Conservation (phyloP, 2,113 vertebrate species). For the Neofelis nebulosa region DNA sequence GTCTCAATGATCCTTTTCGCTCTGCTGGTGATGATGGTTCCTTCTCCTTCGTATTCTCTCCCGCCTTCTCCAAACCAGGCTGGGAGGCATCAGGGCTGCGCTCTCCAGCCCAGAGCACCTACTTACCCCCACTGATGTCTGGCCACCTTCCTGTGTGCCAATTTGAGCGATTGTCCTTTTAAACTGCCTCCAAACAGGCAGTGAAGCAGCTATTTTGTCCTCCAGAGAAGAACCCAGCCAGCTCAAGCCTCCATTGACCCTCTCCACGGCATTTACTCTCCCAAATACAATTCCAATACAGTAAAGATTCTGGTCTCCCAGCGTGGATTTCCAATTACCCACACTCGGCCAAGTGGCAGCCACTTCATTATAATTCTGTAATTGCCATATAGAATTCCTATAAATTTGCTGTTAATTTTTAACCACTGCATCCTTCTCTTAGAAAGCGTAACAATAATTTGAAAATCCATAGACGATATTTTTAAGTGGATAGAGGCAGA, state of each 20-base stretch:
- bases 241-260: slow-evolving; percentile 3
- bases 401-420: slow-evolving; percentile 58
- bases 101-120: background rate
- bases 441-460: slow-evolving; percentile 63
- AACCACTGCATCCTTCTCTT: slow-evolving; percentile 44
- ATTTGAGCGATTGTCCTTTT: background rate
- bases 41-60: background rate
- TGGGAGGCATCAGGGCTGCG: background rate
- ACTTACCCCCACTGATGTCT: rapidly evolving
- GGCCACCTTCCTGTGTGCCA: background rate
- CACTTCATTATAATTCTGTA: slow-evolving; percentile 67
- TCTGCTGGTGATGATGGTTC: background rate
- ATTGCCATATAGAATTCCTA: slow-evolving; percentile 44
- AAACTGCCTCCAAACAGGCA: background rate
- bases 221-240: background rate
- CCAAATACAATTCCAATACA: slow-evolving; percentile 53
- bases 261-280: slow-evolving; percentile 26
- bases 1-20: background rate
- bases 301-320: slow-evolving; percentile 49
- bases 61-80: background rate
- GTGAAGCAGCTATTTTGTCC: background rate
- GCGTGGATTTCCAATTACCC: slow-evolving; percentile 65
- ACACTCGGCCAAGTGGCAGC: slow-evolving; percentile 44
- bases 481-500: slow-evolving; percentile 39
- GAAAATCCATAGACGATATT: slow-evolving; percentile 52